These are phyloP conservation scores for Helogale parvula DNA, from an alignment of 2,113 vertebrate genomes.

Conservation along the genomic window DNA sequence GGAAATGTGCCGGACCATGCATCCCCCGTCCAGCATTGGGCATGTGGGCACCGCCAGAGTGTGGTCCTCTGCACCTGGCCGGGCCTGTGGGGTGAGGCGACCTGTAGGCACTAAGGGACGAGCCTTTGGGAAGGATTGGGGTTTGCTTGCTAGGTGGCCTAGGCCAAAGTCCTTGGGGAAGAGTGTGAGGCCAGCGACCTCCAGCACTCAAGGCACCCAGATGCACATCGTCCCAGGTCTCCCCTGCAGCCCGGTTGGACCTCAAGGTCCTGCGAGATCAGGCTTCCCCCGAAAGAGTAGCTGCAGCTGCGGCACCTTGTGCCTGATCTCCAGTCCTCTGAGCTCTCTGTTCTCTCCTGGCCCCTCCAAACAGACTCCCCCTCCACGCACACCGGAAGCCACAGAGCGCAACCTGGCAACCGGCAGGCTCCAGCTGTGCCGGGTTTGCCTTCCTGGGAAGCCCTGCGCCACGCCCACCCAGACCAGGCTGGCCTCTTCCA, in stretches of 20 bases:
- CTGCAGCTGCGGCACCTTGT: fast-evolving
- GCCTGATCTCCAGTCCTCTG: background rate
- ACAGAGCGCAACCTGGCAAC: background rate
- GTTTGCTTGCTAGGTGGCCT: background rate
- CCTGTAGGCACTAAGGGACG: fast-evolving
- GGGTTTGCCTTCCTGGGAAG: background rate
- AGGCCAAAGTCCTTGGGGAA: background rate
- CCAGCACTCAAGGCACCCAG: background rate
- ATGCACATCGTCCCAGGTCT: background rate
- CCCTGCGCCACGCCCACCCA: background rate
- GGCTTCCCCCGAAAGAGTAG: background rate
- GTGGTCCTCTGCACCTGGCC: background rate
- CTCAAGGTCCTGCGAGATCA: background rate
- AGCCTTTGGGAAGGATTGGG: background rate
- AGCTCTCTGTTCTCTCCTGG: background rate
- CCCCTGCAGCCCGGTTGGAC: fast-evolving
- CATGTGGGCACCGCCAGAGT: background rate
- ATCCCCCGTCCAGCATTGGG: fast-evolving
- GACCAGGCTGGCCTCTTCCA: background rate
- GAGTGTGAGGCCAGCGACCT: background rate
- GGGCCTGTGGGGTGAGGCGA: background rate
- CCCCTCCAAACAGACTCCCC: background rate
- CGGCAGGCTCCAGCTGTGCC: background rate
- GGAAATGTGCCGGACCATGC: background rate
- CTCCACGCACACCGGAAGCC: too few relatives aligned